Conservation (phyloP, 1,140 invertebrate species). For the Tetragnatha versicolor region DNA sequence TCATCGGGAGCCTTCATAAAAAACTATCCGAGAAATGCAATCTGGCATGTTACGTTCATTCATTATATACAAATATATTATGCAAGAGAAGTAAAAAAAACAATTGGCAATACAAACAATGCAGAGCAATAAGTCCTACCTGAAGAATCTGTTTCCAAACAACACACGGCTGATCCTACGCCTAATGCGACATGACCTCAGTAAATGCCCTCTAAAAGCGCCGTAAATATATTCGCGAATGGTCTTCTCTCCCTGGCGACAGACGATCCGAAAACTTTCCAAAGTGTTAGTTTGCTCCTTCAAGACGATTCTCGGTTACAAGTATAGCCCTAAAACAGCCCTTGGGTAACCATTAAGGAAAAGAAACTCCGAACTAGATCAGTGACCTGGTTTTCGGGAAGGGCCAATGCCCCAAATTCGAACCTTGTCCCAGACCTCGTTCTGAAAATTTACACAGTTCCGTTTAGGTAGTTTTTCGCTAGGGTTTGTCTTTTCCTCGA, state of each 20-base stretch:
- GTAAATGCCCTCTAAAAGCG: too few species aligned
- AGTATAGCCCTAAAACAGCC: conserved; percentile 19
- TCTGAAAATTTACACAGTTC: conserved; percentile 45
- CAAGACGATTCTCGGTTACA: background rate
- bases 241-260: conserved; percentile 8
- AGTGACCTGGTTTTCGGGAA: conserved; percentile 47
- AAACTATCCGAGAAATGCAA: too few species aligned
- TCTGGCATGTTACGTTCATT: too few species aligned
- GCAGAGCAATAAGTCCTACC: too few species aligned
- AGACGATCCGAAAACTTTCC: conserved; percentile 17
- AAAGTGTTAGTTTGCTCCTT: background rate
- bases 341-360: conserved; percentile 47
- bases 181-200: too few species aligned
- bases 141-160: too few species aligned
- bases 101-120: too few species aligned
- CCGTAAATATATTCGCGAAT: background rate
- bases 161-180: too few species aligned
- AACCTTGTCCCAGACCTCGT: conserved; percentile 51
- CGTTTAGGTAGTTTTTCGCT: background rate
- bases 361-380: conserved; percentile 46
- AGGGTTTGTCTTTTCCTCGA: background rate
- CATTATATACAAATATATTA: too few species aligned
- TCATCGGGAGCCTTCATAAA: too few species aligned
- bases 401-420: conserved; percentile 49
- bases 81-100: too few species aligned